Base-by-base conservation (phyloP, 2,888 invertebrate genomes). In the Hemaris fuciformis region DNA sequence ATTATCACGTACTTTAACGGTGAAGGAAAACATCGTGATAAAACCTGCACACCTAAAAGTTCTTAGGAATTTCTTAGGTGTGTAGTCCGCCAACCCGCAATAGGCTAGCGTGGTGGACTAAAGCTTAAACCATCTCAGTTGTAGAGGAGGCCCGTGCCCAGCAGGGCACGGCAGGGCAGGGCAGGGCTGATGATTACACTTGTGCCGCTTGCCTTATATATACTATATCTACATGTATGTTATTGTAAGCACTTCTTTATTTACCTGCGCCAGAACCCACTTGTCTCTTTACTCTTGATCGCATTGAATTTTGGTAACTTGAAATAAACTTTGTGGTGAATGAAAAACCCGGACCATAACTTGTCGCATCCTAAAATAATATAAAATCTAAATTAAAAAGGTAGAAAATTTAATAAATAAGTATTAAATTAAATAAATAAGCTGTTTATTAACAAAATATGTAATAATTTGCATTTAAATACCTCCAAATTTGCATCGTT, bases 251-350 rank as follows among this genome's bases (percentile, higher is more conserved):
- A n/a, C n/a, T n/a, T 57, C 13, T 59, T 59, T 27, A 23, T 41
- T 27, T 59, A 59, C 58, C 58, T 43, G 58, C 58, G 6, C 58
- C 58, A 18, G 58, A 59, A 27, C 58, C 42, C 3, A 59, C 58
- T 25, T 59, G 58, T 27, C 58, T 41, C 25, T 43, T 59, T 18
- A 43, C 42, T 42, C 58, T 59, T 18, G 1, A 23, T 2, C 25
- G 2, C 1, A 15, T 1, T 7, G 27, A 1, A 31, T 18, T 27
- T 3, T 31, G 27, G 3, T 27, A 15, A 1, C 10, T 27, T 31
- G 7, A 10, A 1, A 10, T 20, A 15, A 31, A 53, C 18, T 31
- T 20, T 53, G 7, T 13, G 4, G 31, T 8, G 18, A 18, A 45
- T 13, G 13, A 27, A 53, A 31, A 18, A 1, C 53, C 53, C 31